phyloP scores from a whole-genome alignment of 1,140 invertebrate species.

The Sycophila sp. region DNA sequence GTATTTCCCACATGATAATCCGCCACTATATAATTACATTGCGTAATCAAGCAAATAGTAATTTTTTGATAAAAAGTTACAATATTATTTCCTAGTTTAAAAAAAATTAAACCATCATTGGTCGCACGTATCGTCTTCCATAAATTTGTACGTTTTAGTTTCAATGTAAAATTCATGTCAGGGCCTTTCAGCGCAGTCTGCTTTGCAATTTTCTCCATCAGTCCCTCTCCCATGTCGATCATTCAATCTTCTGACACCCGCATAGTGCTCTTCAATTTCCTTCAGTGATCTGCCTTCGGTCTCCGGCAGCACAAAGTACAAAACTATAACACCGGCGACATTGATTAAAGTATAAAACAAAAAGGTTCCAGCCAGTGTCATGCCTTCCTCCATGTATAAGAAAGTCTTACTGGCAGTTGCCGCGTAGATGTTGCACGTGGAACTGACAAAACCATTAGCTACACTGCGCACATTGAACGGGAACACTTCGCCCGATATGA shows the following conservation, averaged over 20 bases:
- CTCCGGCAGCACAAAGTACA: constrained; percentile 3
- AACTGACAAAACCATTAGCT: neutral
- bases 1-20: too few relatives aligned
- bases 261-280: constrained; percentile 10
- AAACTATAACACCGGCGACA: neutral
- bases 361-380: neutral
- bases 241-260: neutral
- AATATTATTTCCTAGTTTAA: too few relatives aligned
- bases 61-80: too few relatives aligned
- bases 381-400: neutral
- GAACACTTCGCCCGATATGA: neutral
- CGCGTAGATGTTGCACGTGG: neutral
- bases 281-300: neutral
- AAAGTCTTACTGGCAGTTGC: neutral
- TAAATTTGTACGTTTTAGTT: too few relatives aligned
- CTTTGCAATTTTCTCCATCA: too few relatives aligned
- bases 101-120: too few relatives aligned
- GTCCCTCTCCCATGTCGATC: too few relatives aligned
- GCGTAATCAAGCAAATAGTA: too few relatives aligned
- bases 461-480: neutral
- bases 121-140: too few relatives aligned
- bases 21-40: too few relatives aligned
- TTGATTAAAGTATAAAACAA: neutral
- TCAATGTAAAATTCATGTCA: too few relatives aligned
- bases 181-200: too few relatives aligned